Conservation (phyloP, 2,797 vertebrate species). For the Buphagus erythrorhynchus region DNA sequence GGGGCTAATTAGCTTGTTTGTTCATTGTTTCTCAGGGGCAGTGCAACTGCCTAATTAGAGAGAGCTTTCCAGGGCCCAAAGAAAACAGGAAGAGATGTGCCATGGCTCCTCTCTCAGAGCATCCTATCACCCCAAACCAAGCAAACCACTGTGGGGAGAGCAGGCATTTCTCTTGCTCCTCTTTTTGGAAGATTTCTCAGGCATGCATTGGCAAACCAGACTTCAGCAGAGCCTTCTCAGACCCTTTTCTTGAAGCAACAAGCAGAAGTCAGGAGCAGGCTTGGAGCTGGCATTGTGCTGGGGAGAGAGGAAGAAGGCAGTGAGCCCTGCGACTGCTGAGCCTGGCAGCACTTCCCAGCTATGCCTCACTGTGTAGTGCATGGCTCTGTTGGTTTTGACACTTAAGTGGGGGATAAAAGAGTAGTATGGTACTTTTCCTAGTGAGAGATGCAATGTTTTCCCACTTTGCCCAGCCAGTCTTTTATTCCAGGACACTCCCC, state of each 20-base stretch:
- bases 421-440: not conserved
- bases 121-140: not conserved
- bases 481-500: not conserved
- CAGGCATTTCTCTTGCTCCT: not conserved
- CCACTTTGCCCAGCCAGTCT: not conserved
- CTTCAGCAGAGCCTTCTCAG: not conserved
- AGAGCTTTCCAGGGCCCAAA: not conserved
- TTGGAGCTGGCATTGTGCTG: not conserved
- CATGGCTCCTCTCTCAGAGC: not conserved
- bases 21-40: not conserved
- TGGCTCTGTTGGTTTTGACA: not conserved
- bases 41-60: not conserved
- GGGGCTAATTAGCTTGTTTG: constrained; percentile 50
- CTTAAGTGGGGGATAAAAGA: not conserved
- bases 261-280: not conserved
- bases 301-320: not conserved
- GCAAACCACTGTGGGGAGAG: not conserved
- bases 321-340: not conserved
- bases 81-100: not conserved
- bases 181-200: not conserved
- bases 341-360: not conserved
- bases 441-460: not conserved
- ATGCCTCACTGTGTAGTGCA: accelerated
- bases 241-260: not conserved
- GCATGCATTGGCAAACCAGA: not conserved